phyloP scores from a whole-genome alignment of 2,797 vertebrate species.

The Nothura maculosa region DNA sequence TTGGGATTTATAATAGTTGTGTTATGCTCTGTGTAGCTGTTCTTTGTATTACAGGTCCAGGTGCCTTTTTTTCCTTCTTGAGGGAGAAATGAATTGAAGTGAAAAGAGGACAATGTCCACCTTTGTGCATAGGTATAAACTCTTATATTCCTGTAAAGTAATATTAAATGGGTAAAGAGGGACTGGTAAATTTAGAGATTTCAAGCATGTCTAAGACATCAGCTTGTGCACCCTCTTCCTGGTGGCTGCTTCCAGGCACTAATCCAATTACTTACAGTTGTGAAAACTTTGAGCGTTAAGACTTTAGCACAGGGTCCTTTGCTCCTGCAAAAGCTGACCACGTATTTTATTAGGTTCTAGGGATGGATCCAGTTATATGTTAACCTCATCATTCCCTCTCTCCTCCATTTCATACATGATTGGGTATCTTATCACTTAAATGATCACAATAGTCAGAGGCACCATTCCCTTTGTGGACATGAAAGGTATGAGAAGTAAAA shows the following conservation, averaged over 20 bases:
- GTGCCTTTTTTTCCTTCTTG: constrained; percentile 37
- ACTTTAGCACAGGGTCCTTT: background rate
- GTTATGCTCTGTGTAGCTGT: constrained; percentile 13
- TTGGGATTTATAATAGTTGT: constrained; percentile 34
- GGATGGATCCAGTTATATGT: background rate
- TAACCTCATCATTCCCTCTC: background rate
- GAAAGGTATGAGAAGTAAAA: background rate
- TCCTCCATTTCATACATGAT: background rate
- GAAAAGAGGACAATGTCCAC: background rate
- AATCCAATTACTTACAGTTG: constrained; percentile 3
- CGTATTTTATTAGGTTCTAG: background rate
- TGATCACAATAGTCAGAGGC: background rate
- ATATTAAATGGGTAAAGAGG: background rate
- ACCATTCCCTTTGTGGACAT: background rate
- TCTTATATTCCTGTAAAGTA: background rate
- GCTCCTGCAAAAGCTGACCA: background rate
- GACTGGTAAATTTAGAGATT: constrained; percentile 7
- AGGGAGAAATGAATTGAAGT: constrained; percentile 39
- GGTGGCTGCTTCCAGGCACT: background rate
- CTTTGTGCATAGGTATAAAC: constrained; percentile 23
- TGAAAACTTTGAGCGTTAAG: constrained; percentile 23
- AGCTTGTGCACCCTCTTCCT: background rate
- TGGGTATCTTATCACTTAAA: background rate
- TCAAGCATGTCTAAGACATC: background rate
- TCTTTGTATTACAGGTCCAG: constrained; percentile 27